Evolutionary conservation across 2,113 vertebrate genomes (phyloP), one percentile per base, ranked within the genome.

Genomic region (Gopherus flavomarginatus): DNA sequence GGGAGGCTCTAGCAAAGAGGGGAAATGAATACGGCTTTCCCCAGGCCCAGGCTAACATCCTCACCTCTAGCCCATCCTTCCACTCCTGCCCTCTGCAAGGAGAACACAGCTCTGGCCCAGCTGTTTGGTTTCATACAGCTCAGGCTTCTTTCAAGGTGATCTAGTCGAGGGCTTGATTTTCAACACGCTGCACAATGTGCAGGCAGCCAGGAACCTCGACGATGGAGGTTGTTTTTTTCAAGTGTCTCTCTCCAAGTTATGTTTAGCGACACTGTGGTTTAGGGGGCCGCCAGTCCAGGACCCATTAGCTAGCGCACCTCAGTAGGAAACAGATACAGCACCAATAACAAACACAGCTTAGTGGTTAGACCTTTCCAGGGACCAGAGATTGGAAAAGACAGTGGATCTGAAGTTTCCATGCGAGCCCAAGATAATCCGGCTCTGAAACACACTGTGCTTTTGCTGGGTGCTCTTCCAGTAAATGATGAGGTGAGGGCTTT

Each of bases 321-420:
- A 57, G 82, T n/a, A 56, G 87, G 91, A 89, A 54, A 72, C 72
- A 93, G 86, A 89, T 80, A 85, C 56, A 7, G 69, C 50, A 47
- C 75, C 85, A 81, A 75, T 31, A 93, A 89, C 86, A 81, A 56
- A 75, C 90, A 92, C 84, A 85, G 49, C 59, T 81, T 62, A 89
- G 86, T n/a, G 59, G 82, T 85, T 81, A 85, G 86, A 88, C 56
- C 81, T 89, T 89, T n/a, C 47, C 53, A 83, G 80, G 26, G 75
- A 69, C 35, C 57, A 10, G 47, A 85, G 72, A 89, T 87, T 78
- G 84, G 86, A 56, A 89, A 93, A 19, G 78, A 88, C 78, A 86
- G 27, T 44, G 47, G 53, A 49, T 56, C 85, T 85, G 87, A 85
- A 24, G 42, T 85, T 49, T 31, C 50, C 85, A 35, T 89, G 75